phyloP scores from a whole-genome alignment of 2,113 vertebrate species.

The Australoheros scitulus region DNA sequence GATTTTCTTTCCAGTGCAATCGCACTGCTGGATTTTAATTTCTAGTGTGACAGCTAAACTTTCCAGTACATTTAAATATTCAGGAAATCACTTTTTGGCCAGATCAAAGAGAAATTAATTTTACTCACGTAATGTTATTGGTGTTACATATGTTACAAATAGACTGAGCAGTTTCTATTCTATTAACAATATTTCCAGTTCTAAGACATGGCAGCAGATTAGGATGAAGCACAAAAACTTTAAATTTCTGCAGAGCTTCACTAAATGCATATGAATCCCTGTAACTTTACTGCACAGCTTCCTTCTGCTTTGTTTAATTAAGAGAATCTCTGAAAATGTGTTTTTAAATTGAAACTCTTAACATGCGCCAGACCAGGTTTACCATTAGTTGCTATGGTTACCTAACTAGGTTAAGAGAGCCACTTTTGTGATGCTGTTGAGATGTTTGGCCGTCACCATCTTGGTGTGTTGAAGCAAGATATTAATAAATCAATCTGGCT shows the following conservation, averaged over 20 bases:
- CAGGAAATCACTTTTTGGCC: not conserved
- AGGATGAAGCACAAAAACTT: not conserved
- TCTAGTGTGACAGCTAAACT: not conserved
- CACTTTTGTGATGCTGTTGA: not conserved
- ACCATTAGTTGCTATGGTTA: not conserved
- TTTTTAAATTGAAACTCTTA: not conserved
- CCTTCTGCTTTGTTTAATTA: not conserved
- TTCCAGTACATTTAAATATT: not conserved
- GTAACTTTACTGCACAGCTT: not conserved
- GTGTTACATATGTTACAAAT: not conserved
- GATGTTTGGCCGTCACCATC: not conserved
- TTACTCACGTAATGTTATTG: not conserved
- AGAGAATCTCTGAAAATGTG: not conserved
- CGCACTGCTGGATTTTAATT: not conserved
- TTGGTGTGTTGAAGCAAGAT: not conserved
- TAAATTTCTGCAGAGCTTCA: not conserved
- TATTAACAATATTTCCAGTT: not conserved
- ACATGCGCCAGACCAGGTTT: not conserved
- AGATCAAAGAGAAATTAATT: not conserved
- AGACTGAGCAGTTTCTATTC: not conserved
- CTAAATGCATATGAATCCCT: too few relatives aligned
- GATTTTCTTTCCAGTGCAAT: not conserved
- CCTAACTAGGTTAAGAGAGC: not conserved
- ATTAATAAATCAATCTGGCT: not conserved
- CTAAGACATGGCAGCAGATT: not conserved